Evolutionary conservation across 2,888 invertebrate genomes (phyloP).

Genomic region (Anthoptus insignis): DNA sequence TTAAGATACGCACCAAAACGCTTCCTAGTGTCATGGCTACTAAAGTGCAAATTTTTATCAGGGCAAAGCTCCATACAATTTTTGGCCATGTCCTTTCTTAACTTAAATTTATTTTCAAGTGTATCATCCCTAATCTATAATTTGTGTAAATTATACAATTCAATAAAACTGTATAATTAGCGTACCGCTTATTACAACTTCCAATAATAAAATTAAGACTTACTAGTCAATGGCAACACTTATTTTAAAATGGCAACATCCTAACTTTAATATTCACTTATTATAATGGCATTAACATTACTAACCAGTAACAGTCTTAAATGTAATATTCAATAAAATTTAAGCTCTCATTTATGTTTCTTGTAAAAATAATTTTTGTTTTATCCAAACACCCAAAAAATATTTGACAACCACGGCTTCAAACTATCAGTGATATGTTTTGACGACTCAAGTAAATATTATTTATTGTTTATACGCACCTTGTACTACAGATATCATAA

Average conservation of each 20-base stretch:
- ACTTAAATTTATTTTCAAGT: too few species aligned
- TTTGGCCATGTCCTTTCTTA: too few species aligned
- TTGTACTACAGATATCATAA: too few species aligned
- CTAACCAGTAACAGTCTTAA: slow-evolving; percentile 34
- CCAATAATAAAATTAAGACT: neutral
- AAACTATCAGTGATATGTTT: neutral
- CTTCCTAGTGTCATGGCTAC: too few species aligned
- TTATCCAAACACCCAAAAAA: neutral
- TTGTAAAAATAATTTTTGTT: neutral
- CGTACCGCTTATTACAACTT: neutral
- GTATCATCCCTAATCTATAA: too few species aligned
- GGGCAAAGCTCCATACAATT: too few species aligned
- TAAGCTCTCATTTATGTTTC: slow-evolving; percentile 36
- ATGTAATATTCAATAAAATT: neutral
- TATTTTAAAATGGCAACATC: slow-evolving; percentile 22
- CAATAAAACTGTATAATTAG: neutral
- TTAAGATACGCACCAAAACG: too few species aligned
- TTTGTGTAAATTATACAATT: neutral
- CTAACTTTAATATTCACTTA: slow-evolving; percentile 14
- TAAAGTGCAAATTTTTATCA: too few species aligned
- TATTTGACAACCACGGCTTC: neutral
- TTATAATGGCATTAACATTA: slow-evolving; percentile 22
- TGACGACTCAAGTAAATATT: neutral
- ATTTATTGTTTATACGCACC: too few species aligned
- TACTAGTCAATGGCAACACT: slow-evolving; percentile 11